A percentile compares a stretch with the other conserved stretches of the same genome.
Conservation (phyloP, 2,888 invertebrate genomes). For the Rhodophaea formosa region DNA sequence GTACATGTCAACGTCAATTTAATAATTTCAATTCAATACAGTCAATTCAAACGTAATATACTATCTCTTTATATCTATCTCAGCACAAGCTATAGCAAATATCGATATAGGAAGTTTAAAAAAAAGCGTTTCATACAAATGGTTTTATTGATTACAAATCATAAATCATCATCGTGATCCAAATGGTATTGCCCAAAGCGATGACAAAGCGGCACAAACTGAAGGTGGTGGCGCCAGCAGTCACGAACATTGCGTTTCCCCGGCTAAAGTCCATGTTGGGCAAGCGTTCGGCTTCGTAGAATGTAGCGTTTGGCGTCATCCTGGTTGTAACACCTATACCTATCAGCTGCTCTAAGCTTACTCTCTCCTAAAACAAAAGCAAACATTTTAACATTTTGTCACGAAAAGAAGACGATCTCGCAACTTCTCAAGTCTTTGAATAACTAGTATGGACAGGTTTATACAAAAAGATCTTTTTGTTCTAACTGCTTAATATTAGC, state of each 20-base stretch:
- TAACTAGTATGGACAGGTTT: too few species aligned
- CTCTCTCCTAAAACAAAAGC: slow-evolving; percentile 2
- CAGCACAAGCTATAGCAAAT: too few species aligned
- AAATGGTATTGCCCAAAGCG: neutral
- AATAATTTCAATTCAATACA: too few species aligned
- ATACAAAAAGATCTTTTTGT: too few species aligned
- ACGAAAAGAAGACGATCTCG: too few species aligned
- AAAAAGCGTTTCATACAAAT: neutral
- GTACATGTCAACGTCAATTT: too few species aligned
- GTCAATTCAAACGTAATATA: too few species aligned
- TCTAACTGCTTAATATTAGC: too few species aligned
- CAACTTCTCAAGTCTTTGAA: too few species aligned
- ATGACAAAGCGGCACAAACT: slow-evolving; percentile 2
- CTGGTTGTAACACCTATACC: neutral
- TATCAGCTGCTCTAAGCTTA: neutral
- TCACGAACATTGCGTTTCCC: neutral
- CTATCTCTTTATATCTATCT: too few species aligned
- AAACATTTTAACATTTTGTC: neutral
- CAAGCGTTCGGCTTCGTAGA: neutral
- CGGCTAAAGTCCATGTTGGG: slow-evolving; percentile 2
- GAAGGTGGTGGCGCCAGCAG: neutral
- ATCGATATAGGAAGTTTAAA: neutral
- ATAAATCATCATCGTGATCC: slow-evolving; percentile 11
- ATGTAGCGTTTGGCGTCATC: neutral
- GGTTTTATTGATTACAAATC: neutral